Evolutionary conservation across 2,888 invertebrate species (phyloP).

Genomic region (Acronicta aceris): DNA sequence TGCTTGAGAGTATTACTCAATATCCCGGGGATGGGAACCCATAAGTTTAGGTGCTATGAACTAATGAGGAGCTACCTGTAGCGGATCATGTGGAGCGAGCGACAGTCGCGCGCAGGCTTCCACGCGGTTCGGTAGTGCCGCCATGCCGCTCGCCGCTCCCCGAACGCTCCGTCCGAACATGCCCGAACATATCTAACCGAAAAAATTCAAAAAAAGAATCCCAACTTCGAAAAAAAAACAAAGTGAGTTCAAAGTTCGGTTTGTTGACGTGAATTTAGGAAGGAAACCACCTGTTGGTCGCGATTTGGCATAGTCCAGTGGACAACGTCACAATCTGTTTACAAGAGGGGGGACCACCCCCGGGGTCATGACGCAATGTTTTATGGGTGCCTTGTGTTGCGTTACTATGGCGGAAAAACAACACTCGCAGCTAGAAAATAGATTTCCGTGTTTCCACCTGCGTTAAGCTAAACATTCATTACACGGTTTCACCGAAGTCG

Average conservation of each 20-base stretch:
- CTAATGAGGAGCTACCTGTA: conserved; percentile 85
- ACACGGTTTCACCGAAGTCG: conserved; percentile 59
- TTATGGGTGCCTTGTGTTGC: conserved; percentile 80
- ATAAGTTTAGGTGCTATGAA: conserved; percentile 69
- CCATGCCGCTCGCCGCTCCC: conserved; percentile 69
- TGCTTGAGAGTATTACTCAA: conserved; percentile 50
- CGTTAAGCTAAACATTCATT: conserved; percentile 70
- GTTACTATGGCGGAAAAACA: conserved; percentile 87
- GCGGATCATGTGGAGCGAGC: conserved; percentile 77
- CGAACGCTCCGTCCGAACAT: conserved; percentile 73
- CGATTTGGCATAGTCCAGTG: conserved; percentile 80
- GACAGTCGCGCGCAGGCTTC: conserved; percentile 88
- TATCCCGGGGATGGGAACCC: conserved; percentile 72
- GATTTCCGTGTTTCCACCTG: conserved; percentile 82
- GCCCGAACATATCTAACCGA: conserved; percentile 61
- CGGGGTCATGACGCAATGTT: conserved; percentile 83
- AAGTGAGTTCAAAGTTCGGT: conserved; percentile 44
- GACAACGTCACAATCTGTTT: conserved; percentile 86
- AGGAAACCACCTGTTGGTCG: conserved; percentile 84
- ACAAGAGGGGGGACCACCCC: conserved; percentile 82
- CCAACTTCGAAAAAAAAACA: conserved; percentile 27
- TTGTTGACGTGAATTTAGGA: conserved; percentile 51
- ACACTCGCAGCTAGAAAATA: conserved; percentile 81
- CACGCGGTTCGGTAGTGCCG: conserved; percentile 83
- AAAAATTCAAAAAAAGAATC: conserved; percentile 42